Evolutionary conservation across 2,888 invertebrate species (phyloP).

Genomic region (Synergus japonicus): DNA sequence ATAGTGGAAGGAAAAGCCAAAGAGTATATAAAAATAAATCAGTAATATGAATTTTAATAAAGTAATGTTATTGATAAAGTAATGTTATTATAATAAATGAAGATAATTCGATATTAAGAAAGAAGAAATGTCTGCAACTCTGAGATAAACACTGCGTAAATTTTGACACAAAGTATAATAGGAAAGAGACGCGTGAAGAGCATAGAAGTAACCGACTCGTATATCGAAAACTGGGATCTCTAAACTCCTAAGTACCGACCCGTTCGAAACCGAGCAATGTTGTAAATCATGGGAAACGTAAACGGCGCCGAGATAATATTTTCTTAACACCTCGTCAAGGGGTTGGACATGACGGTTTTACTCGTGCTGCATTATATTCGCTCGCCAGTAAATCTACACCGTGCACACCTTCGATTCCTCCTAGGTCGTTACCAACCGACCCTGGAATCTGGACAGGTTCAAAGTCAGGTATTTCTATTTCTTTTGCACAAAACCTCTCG

Average conservation of each 20-base stretch:
- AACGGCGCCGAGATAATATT: constrained; percentile 62
- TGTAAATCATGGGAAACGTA: constrained; percentile 65
- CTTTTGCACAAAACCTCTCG: background rate
- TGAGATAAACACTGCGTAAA: background rate
- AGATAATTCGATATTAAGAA: background rate
- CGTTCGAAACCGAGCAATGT: constrained; percentile 41
- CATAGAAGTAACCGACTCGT: background rate
- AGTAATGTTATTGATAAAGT: no score
- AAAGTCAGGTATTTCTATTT: background rate
- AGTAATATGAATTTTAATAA: background rate
- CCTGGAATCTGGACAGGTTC: constrained; percentile 38
- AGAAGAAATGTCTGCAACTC: background rate
- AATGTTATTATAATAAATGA: no score
- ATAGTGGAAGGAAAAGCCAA: background rate
- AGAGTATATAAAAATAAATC: background rate
- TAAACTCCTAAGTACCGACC: constrained; percentile 32
- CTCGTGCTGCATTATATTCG: constrained; percentile 39
- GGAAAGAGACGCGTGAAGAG: background rate
- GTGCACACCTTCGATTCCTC: constrained; percentile 42
- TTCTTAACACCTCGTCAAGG: constrained; percentile 68
- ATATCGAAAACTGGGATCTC: constrained; percentile 56
- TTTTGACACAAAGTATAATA: constrained; percentile 6
- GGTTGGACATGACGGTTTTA: constrained; percentile 47
- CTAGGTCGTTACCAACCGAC: constrained; percentile 41
- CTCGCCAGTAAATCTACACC: constrained; percentile 48